These are phyloP conservation scores for Struthidea cinerea DNA, from an alignment of 2,113 vertebrate genomes.

Conservation along the genomic window DNA sequence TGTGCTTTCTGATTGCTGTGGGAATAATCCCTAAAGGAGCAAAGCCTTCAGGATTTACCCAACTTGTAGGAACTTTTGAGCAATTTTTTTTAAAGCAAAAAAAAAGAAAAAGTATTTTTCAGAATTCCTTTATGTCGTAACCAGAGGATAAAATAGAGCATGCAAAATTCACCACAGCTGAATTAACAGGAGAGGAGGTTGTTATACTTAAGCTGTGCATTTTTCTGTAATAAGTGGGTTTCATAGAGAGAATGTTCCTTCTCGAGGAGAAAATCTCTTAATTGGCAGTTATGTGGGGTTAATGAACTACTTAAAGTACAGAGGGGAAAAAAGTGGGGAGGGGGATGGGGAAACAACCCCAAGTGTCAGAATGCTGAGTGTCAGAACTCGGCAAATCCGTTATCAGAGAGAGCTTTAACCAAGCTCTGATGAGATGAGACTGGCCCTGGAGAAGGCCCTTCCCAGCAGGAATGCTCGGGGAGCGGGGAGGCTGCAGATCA, in stretches of 20 bases:
- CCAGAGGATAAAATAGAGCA: background rate
- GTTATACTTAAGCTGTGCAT: background rate
- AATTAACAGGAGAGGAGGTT: background rate
- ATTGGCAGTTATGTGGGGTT: slow-evolving; percentile 1
- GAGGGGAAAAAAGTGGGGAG: background rate
- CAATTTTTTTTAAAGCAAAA: background rate
- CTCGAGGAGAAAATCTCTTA: background rate
- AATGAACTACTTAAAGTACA: slow-evolving; percentile 10
- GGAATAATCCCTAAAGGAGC: background rate
- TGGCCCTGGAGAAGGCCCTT: background rate
- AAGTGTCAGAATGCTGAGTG: background rate
- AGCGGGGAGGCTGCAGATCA: background rate
- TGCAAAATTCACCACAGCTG: background rate
- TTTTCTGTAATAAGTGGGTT: slow-evolving; percentile 9
- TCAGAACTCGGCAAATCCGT: background rate
- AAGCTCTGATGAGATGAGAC: background rate
- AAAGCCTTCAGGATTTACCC: background rate
- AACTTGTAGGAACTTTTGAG: background rate
- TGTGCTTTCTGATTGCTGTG: background rate
- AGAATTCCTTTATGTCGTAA: background rate
- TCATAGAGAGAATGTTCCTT: background rate
- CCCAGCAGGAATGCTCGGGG: fast-evolving
- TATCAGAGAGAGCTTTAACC: background rate
- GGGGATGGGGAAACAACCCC: background rate
- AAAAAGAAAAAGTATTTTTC: background rate